phyloP scores from a whole-genome alignment of 2,888 invertebrate genomes.

The Pachydiplax longipennis region DNA sequence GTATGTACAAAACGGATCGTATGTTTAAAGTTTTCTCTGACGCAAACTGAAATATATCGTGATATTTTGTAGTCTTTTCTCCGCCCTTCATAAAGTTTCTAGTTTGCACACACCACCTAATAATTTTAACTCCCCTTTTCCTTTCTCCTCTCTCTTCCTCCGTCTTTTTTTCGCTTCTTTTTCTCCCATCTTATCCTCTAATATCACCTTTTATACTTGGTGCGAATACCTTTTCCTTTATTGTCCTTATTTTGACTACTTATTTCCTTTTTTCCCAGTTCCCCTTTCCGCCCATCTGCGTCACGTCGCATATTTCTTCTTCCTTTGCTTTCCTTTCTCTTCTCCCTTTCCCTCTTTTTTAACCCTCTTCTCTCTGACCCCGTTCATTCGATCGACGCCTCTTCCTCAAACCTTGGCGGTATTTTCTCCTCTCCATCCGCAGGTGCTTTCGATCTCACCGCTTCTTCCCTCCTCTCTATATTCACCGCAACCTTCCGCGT shows the following conservation, averaged over 20 bases:
- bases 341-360: no score
- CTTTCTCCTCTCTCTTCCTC: not conserved
- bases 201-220: not conserved
- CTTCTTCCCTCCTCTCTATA: not conserved
- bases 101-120: no score
- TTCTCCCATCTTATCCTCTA: not conserved
- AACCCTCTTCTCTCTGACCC: not conserved
- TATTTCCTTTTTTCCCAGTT: not conserved
- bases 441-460: not conserved
- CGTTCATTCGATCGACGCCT: not conserved
- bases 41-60: no score
- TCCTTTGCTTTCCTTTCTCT: not conserved
- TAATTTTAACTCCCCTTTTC: no score
- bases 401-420: not conserved
- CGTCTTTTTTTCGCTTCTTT: not conserved
- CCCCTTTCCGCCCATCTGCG: not conserved
- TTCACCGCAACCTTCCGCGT: not conserved
- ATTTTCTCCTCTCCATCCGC: not conserved
- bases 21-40: no score
- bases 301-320: slow-evolving; percentile 19
- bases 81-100: no score
- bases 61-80: no score
- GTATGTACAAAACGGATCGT: no score
- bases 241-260: no score
- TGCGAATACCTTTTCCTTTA: not conserved